A percentile compares a stretch with the other conserved stretches of the same genome.
Conservation (phyloP, 1,140 invertebrate species). For the Drosophila grimshawi region DNA sequence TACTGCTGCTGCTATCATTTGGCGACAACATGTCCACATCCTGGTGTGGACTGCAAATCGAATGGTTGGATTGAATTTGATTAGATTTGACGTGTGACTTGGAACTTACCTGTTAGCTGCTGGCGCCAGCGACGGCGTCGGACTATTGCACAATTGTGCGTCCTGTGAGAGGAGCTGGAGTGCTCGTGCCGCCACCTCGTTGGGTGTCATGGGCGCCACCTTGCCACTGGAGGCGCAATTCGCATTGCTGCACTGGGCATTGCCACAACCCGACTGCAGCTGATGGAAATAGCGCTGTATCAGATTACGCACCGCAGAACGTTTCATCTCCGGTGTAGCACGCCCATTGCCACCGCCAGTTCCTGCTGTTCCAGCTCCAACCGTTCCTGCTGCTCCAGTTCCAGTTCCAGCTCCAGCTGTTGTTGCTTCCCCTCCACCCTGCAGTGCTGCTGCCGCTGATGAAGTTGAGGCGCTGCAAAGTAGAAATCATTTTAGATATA, state of each 20-base stretch:
- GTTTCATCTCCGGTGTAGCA: slow-evolving; percentile 90
- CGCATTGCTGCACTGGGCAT: slow-evolving; percentile 92
- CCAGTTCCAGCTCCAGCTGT: slow-evolving; percentile 24
- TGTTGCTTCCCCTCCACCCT: background rate
- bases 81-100: background rate
- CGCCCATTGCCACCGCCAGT: slow-evolving; percentile 33
- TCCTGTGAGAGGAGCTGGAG: slow-evolving; percentile 94
- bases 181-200: slow-evolving; percentile 94
- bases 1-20: slow-evolving; percentile 67
- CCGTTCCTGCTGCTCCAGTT: background rate
- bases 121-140: slow-evolving; percentile 17
- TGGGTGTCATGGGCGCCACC: slow-evolving; percentile 91
- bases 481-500: slow-evolving; percentile 8
- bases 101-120: slow-evolving; percentile 32
- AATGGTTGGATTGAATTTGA: too few relatives aligned
- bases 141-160: slow-evolving; percentile 90
- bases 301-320: slow-evolving; percentile 93
- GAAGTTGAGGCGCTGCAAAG: slow-evolving; percentile 61
- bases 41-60: slow-evolving; percentile 43
- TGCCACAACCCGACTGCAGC: slow-evolving; percentile 95
- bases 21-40: slow-evolving; percentile 76
- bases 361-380: background rate
- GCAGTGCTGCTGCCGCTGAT: slow-evolving; percentile 27
- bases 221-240: slow-evolving; percentile 95
- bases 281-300: slow-evolving; percentile 97